Base-by-base conservation (phyloP, 2,113 vertebrate species). In the Zingel zingel region DNA sequence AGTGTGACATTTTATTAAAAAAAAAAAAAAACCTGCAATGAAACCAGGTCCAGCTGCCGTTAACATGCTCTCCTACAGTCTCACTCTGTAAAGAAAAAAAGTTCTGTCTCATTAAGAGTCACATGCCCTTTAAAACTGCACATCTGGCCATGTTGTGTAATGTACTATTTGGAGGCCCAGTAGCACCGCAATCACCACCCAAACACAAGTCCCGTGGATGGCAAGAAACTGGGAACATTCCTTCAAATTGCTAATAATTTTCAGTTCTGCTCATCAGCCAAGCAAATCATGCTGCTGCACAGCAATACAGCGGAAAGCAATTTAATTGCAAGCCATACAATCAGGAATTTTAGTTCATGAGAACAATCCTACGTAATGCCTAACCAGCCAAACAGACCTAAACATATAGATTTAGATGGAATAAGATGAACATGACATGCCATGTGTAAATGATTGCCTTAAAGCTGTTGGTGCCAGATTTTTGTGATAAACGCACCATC, bases 131-230 rank as follows among this genome's bases (percentile, higher is more conserved):
- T 70, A 74, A 88, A 86, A 77, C 67, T 69, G 91, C 88, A 92
- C 91, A 92, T 92, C 86, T 92, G 91, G 86, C 73, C 66, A 15
- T 25, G 81, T 83, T 90, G 87, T 90, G 78, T 90, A 91, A 92
- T 48, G 76, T 45, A 73, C 74, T 73, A 79, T 83, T 77, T 77
- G 72, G 57, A 87, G 66, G 59, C 80, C 85, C 77, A 43, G 85
- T 79, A 73, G 80, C 79, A 69, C 57, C 66, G 54, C 73, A 68
- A 73, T 70, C 63, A 83, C 64, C 85, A 82, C 82, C 84, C 84
- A 89, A 88, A 88, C 86, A 83, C 71, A 53, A 61, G 70, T 65
- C 70, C 64, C 2, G 25, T 18, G 3, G 36, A 75, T 45, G 5
- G 57, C 33, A 45, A 67, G 50, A 85, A 66, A 72, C 47, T 53